These are phyloP conservation scores for Xestia sexstrigata DNA, from an alignment of 2,888 invertebrate genomes.

Conservation along the genomic window DNA sequence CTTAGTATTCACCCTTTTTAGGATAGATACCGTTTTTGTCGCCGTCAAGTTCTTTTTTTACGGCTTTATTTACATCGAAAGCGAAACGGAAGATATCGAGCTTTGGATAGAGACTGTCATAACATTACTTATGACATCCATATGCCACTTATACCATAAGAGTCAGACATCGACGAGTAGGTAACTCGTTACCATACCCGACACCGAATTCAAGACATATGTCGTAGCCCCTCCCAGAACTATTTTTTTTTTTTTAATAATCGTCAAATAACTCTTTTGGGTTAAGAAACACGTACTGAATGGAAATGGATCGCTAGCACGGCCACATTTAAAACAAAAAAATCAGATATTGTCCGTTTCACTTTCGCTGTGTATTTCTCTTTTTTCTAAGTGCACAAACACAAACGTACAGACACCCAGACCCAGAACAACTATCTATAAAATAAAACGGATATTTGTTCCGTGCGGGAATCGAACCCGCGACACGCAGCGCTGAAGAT, in stretches of 20 bases:
- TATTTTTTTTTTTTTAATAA: too few species aligned
- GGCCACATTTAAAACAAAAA: too few species aligned
- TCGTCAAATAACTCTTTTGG: too few species aligned
- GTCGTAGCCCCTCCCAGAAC: too few species aligned
- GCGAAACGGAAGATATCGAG: neutral
- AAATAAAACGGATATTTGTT: neutral
- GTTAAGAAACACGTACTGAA: too few species aligned
- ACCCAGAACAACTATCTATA: slow-evolving; percentile 5
- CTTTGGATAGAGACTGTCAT: neutral
- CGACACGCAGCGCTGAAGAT: neutral
- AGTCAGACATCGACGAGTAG: too few species aligned
- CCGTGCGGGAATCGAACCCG: slow-evolving; percentile 13
- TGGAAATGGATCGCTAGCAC: too few species aligned
- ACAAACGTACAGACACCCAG: slow-evolving; percentile 3
- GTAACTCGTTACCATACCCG: too few species aligned
- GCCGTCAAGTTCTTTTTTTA: neutral
- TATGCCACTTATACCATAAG: too few species aligned
- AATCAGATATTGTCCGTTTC: too few species aligned
- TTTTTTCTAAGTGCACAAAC: neutral
- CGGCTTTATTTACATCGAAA: neutral
- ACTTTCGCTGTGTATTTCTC: neutral
- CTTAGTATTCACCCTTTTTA: neutral
- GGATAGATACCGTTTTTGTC: neutral
- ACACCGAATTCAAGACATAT: too few species aligned
- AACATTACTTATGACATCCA: too few species aligned